Evolutionary conservation across 1,140 invertebrate species (phyloP).

Genomic region (Lutraria rhynchaena): DNA sequence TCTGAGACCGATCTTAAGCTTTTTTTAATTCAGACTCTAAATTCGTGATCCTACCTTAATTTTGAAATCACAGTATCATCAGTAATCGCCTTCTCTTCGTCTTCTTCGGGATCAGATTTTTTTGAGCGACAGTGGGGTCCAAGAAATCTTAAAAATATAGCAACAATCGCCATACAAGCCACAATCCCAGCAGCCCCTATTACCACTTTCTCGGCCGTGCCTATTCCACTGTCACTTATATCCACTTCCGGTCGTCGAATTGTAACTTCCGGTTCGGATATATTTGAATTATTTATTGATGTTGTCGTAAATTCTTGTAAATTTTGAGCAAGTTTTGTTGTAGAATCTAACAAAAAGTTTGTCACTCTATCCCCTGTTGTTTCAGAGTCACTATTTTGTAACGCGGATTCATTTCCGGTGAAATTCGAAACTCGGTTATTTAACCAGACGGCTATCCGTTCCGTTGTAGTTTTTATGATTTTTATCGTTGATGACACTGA

Average conservation of each 20-base stretch:
- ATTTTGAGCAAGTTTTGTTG: slow-evolving; percentile 44
- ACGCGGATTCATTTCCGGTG: too few relatives aligned
- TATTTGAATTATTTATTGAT: neutral
- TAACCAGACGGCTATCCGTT: too few relatives aligned
- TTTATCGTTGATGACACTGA: too few relatives aligned
- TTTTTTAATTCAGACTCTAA: too few relatives aligned
- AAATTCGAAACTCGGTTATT: too few relatives aligned
- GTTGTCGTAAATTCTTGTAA: slow-evolving; percentile 16
- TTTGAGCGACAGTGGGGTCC: slow-evolving; percentile 15
- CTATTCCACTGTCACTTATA: neutral
- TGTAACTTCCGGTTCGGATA: slow-evolving; percentile 28
- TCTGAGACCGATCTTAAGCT: too few relatives aligned
- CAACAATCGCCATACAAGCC: neutral
- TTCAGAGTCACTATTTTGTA: too few relatives aligned
- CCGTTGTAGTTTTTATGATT: too few relatives aligned
- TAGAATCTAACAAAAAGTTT: slow-evolving; percentile 15
- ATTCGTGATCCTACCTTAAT: slow-evolving; percentile 31
- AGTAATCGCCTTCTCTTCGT: neutral
- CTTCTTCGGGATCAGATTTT: neutral
- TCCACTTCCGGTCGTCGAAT: slow-evolving; percentile 18
- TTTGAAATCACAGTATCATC: neutral
- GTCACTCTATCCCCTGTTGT: too few relatives aligned
- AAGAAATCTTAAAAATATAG: slow-evolving; percentile 9
- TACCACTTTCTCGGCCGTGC: slow-evolving; percentile 25
- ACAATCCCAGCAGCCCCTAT: slow-evolving; percentile 8